phyloP scores from a whole-genome alignment of 2,113 vertebrate genomes.

The Tricholaema leucomelas region DNA sequence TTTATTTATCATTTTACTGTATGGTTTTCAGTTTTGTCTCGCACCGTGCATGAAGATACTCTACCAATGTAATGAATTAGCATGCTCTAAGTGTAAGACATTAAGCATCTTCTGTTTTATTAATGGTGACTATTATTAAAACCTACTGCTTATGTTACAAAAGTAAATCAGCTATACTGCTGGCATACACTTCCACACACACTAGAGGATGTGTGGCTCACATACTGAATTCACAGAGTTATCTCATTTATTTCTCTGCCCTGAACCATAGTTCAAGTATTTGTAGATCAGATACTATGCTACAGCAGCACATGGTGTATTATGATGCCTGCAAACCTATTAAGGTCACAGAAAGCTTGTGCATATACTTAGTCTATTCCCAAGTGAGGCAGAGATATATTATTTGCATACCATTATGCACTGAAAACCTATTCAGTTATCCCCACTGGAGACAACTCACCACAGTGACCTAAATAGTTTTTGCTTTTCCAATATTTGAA shows the following conservation, averaged over 20 bases:
- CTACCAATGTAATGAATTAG: not conserved
- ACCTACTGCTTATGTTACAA: not conserved
- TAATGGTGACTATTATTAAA: not conserved
- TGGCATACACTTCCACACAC: not conserved
- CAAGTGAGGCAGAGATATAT: constrained; percentile 23
- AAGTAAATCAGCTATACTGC: not conserved
- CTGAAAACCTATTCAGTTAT: constrained; percentile 47
- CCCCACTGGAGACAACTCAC: constrained; percentile 36
- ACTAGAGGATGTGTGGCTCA: not conserved
- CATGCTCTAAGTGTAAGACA: not conserved
- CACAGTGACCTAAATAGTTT: constrained; percentile 54
- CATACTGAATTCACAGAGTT: not conserved
- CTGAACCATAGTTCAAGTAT: not conserved
- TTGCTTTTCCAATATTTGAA: constrained; percentile 33
- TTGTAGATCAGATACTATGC: not conserved
- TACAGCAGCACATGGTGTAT: constrained; percentile 1
- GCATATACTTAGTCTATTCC: constrained; percentile 43
- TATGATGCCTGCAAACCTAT: constrained; percentile 35
- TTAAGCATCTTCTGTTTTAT: not conserved
- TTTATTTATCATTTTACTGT: not conserved
- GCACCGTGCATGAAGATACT: not conserved
- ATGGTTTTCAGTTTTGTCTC: not conserved
- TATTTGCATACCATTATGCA: constrained; percentile 65
- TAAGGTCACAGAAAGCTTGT: constrained; percentile 50
- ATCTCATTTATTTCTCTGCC: not conserved